Evolutionary conservation across 2,888 invertebrate species (phyloP).

Genomic region (Flexamia atlantica): DNA sequence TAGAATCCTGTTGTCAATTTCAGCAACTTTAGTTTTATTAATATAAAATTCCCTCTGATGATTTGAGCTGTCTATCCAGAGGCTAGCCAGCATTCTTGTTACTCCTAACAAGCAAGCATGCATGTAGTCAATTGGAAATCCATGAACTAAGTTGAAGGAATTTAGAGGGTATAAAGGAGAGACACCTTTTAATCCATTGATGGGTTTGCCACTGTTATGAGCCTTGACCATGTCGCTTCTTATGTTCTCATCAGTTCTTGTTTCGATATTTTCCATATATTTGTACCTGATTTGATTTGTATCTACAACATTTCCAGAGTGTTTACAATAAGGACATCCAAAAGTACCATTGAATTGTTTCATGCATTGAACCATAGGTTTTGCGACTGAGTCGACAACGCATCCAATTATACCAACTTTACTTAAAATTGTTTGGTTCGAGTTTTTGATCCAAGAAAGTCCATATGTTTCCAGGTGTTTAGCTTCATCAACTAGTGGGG

Average conservation of each 20-base stretch:
- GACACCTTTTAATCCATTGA: not conserved
- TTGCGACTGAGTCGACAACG: not conserved
- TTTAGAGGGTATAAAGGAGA: not conserved
- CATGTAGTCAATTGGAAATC: not conserved
- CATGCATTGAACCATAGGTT: not conserved
- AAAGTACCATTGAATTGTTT: not conserved
- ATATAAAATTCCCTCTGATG: not conserved
- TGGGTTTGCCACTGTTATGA: not conserved
- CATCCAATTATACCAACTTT: not conserved
- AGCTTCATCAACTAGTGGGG: not conserved
- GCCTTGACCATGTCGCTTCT: not conserved
- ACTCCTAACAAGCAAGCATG: constrained; percentile 1
- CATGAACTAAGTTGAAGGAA: not conserved
- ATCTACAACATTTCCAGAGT: not conserved
- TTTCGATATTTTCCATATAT: not conserved
- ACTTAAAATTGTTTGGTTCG: not conserved
- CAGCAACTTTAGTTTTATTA: not conserved
- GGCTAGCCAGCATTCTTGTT: not conserved
- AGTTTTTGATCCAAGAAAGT: not conserved
- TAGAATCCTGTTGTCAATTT: not conserved
- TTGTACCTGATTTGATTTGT: not conserved
- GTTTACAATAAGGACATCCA: not conserved
- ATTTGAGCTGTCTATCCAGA: not conserved
- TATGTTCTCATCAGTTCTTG: too few relatives aligned
- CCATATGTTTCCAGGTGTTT: not conserved